Base-by-base conservation (phyloP, 2,888 invertebrate genomes). In the Galerucella pusilla region DNA sequence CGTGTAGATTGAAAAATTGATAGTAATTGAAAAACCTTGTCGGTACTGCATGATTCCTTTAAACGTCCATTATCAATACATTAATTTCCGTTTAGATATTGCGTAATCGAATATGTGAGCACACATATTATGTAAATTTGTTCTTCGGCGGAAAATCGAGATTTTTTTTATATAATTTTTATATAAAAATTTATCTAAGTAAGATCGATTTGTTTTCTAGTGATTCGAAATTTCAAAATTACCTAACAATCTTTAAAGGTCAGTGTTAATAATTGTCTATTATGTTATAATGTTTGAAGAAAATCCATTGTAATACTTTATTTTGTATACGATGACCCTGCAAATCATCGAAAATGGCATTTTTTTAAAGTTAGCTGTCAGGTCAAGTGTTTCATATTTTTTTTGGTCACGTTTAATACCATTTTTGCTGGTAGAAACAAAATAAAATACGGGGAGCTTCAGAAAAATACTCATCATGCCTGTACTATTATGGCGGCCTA, bases 1-100 rank as follows among this genome's bases (percentile, higher is more conserved):
- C 79, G 9, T 42, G 76, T 73, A 79, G 75, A 76, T 67, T 71
- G 35, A 74, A 74, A 59, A 9, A 61, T 45, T 65, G 71, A 64
- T 69, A 69, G 54, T 69, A 64, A 64, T 69, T 69, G 54, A 42
- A 28, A 42, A 57, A 49, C 71, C 71, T 71, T 71, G 71, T 46
- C 25, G n/a, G 14, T 49, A 14, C 35, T 54, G 46, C 64, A 52
- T 65, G 71, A 71, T 71, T 65, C 64, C 71, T 71, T 42, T 42
- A 68, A 42, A n/a, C 49, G 57, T 71, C 64, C 64, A 70, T 70
- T 70, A 71, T 71, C 42, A 57, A 71, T 65, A 71, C 52, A 64
- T 65, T 46, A 64, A 71, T 71, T 64, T 70, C 70, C 70, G 70
- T 60, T 63, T 61, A 28, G n/a, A 42, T 49, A 70, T 70, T 70